Base-by-base conservation (phyloP, 2,797 vertebrate species). In the Gambusia yucatana region DNA sequence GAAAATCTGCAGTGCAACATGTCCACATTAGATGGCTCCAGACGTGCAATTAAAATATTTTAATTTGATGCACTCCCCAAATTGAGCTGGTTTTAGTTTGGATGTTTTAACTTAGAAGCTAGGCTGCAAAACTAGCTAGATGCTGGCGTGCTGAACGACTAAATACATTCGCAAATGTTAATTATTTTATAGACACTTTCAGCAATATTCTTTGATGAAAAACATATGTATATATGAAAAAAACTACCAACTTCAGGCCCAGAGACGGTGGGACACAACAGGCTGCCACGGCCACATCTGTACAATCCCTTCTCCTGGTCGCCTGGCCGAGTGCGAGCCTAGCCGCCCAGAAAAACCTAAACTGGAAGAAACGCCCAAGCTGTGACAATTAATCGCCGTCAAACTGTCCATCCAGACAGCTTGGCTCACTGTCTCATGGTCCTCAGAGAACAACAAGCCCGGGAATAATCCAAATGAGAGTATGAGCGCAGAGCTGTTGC, bases 341-440 rank as follows among this genome's bases (percentile, higher is more conserved):
- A 95, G 93, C 93, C 94, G 92, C 94, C 93, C 95, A 86, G 90
- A 91, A 91, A 90, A 91, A 89, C 90, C 90, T 85, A 84, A 86
- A 74, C 88, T 77, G 88, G 82, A 74, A 79, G 48, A 72, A 80
- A 79, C 92, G 90, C 92, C 92, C 91, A 91, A 90, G 89, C 87
- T 88, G 80, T 79, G 85, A 91, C 84, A 86, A 88, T 46, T 82
- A 88, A 83, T 84, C 77, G 79, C 92, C 83, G 89, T 87, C 83
- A 82, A 86, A 91, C 86, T 82, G 94, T 90, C 92, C 95, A 93
- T 94, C 85, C 85, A 74, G 16, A 65, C 4, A 74, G 17, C 4
- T 75, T 10, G 20, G 28, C 39, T 74, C 76, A 6, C 73, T 2
- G 65, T 14, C 65, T 72, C 30, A 52, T 28, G 65, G 39, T 74